Conservation (phyloP, 2,797 vertebrate species). For the Eurystomus glaucurus region DNA sequence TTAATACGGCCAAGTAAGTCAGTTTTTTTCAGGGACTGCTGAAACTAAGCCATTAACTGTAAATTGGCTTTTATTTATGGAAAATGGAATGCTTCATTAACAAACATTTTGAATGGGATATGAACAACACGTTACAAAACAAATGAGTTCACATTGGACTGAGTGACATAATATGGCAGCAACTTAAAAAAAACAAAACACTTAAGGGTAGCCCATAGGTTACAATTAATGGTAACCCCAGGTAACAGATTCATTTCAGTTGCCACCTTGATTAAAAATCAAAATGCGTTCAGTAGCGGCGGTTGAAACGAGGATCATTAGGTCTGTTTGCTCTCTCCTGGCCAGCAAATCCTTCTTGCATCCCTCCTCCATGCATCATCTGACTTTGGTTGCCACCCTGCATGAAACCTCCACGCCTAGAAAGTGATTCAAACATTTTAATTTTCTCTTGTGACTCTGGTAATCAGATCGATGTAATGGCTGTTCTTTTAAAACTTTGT, state of each 20-base stretch:
- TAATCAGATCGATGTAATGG: neutral
- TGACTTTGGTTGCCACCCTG: slow-evolving; percentile 91
- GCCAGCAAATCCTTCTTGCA: slow-evolving; percentile 92
- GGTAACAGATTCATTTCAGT: slow-evolving; percentile 51
- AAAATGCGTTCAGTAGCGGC: slow-evolving; percentile 81
- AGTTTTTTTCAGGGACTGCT: neutral
- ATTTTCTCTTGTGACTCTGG: neutral
- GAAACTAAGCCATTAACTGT: slow-evolving; percentile 21
- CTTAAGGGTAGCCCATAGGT: slow-evolving; percentile 62
- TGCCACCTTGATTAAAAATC: slow-evolving; percentile 64
- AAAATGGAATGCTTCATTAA: slow-evolving; percentile 79
- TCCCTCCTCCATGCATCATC: slow-evolving; percentile 88
- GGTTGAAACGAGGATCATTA: slow-evolving; percentile 82
- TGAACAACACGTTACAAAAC: slow-evolving; percentile 84
- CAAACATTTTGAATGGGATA: slow-evolving; percentile 59
- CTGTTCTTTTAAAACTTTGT: neutral
- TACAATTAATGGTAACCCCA: slow-evolving; percentile 66
- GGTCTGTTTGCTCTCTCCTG: slow-evolving; percentile 83
- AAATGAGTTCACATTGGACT: slow-evolving; percentile 81
- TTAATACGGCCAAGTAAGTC: neutral
- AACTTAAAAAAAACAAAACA: slow-evolving; percentile 77
- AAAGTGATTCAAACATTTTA: neutral
- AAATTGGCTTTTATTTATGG: slow-evolving; percentile 62
- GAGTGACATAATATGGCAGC: slow-evolving; percentile 81
- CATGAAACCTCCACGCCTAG: slow-evolving; percentile 90